Evolutionary conservation across 2,888 invertebrate species (phyloP).

Genomic region (Volucella zonaria): DNA sequence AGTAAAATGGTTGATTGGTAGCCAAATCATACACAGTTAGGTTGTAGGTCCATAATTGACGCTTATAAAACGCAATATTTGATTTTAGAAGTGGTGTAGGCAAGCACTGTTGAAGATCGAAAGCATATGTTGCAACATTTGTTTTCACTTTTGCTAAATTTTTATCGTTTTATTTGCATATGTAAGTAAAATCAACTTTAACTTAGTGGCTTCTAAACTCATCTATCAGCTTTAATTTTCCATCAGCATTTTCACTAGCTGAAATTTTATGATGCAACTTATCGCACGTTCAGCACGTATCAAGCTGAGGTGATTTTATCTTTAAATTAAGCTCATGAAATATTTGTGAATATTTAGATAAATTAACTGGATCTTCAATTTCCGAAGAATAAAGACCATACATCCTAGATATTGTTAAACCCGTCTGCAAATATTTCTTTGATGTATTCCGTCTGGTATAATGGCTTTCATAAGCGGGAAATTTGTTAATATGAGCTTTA

Average conservation of each 20-base stretch:
- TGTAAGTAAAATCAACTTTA: no score
- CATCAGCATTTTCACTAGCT: not conserved
- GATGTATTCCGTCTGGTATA: not conserved
- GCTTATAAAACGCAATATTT: slow-evolving; percentile 36
- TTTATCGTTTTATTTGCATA: no score
- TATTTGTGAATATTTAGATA: not conserved
- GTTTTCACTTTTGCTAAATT: no score
- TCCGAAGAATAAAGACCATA: slow-evolving; percentile 7
- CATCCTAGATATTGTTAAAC: slow-evolving; percentile 17
- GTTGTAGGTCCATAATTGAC: slow-evolving; percentile 20
- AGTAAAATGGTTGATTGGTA: slow-evolving; percentile 18
- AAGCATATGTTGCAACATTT: slow-evolving; percentile 18
- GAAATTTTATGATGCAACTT: slow-evolving; percentile 15
- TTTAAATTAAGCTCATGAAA: slow-evolving; percentile 25
- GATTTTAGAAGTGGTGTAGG: slow-evolving; percentile 33
- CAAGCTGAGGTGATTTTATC: slow-evolving; percentile 25
- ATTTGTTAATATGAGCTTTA: not conserved
- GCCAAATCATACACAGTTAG: slow-evolving; percentile 19
- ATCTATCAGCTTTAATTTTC: not conserved
- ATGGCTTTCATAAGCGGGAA: no score
- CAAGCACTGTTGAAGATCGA: slow-evolving; percentile 43
- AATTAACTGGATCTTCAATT: not conserved
- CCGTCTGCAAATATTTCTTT: slow-evolving; percentile 20
- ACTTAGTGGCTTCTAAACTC: slow-evolving; percentile 14
- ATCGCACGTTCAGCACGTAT: slow-evolving; percentile 17